Conservation (phyloP, 2,113 vertebrate species). For the Nipponia nippon region DNA sequence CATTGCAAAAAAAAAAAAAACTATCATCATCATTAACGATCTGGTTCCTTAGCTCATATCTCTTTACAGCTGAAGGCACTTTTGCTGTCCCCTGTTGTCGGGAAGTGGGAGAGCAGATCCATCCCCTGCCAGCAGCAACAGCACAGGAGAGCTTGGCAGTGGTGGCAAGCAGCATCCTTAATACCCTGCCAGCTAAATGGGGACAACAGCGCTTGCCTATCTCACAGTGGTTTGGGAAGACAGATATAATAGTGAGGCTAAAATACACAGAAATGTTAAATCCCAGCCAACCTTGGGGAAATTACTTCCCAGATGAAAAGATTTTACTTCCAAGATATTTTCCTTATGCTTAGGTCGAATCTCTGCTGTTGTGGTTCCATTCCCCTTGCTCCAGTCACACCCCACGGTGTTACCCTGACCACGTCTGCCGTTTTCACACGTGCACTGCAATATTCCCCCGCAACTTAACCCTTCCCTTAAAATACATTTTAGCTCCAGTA, state of each 20-base stretch:
- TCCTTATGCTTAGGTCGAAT: not conserved
- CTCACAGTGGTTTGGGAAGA: not conserved
- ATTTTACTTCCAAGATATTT: not conserved
- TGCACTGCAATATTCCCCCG: not conserved
- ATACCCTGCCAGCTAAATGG: not conserved
- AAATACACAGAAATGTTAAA: not conserved
- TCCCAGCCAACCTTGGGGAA: not conserved
- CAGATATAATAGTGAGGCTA: not conserved
- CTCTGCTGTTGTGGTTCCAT: not conserved
- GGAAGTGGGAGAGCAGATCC: not conserved
- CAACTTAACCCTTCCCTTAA: not conserved
- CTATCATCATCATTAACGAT: not conserved
- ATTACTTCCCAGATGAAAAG: not conserved
- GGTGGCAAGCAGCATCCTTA: not conserved
- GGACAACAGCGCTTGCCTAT: not conserved
- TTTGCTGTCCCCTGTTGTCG: not conserved
- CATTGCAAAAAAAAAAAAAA: not conserved
- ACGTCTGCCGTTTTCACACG: accelerated
- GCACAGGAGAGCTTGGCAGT: accelerated
- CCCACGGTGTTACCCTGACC: not conserved
- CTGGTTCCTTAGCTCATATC: not conserved
- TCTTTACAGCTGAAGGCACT: not conserved
- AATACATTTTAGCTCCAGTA: not conserved
- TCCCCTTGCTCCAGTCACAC: not conserved
- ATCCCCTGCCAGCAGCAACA: not conserved